phyloP scores from a whole-genome alignment of 2,888 invertebrate species.

The Argyra leucocephala region DNA sequence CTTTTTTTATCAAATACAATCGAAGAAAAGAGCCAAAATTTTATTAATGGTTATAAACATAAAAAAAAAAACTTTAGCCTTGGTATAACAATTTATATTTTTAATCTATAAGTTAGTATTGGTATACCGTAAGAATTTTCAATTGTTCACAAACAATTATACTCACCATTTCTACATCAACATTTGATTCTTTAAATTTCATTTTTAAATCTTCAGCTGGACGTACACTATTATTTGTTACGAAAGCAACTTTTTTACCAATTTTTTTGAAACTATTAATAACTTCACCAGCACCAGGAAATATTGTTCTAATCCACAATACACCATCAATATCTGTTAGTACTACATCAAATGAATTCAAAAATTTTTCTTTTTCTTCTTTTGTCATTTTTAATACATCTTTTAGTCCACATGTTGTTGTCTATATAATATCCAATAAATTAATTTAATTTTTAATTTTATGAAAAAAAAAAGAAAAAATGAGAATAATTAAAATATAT shows the following conservation, averaged over 20 bases:
- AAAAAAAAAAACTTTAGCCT: too few species aligned
- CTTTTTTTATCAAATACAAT: too few species aligned
- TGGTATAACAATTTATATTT: too few species aligned
- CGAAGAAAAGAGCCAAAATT: conserved; percentile 3
- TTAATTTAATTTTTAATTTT: too few species aligned
- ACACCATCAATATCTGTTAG: conserved; percentile 56
- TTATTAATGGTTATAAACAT: background rate
- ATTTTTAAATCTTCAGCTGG: conserved; percentile 27
- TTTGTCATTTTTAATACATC: conserved; percentile 32
- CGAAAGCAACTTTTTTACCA: conserved; percentile 42
- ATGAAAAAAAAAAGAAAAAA: too few species aligned
- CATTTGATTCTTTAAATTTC: background rate
- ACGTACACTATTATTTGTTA: conserved; percentile 43
- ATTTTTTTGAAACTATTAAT: conserved; percentile 35
- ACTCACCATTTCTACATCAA: background rate
- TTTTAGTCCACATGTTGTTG: conserved; percentile 16
- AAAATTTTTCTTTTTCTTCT: conserved; percentile 36
- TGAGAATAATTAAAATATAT: too few species aligned
- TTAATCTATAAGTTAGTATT: too few species aligned
- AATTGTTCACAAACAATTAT: background rate
- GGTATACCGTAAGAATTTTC: too few species aligned
- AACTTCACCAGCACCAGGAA: conserved; percentile 36
- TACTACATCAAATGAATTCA: conserved; percentile 48
- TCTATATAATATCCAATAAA: too few species aligned
- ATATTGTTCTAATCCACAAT: conserved; percentile 36